Evolutionary conservation across 2,797 vertebrate species (phyloP), one percentile per base, ranked within the genome.

Genomic region (Danio jaintianensis): DNA sequence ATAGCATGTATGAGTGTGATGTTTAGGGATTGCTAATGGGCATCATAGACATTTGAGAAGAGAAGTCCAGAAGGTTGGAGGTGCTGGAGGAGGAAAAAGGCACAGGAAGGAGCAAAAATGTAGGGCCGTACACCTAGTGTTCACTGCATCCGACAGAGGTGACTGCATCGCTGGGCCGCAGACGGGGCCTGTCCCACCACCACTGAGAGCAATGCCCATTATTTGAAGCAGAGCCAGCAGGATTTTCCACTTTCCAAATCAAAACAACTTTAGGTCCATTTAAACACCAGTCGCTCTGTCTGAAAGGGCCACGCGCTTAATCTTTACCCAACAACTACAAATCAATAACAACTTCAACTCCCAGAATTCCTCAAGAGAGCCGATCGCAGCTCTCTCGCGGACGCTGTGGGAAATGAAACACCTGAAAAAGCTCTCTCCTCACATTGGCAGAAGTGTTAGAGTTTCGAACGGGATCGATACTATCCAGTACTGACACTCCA

Each of bases 211-310:
- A 74, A 85, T 85, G 85, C 82, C 86, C 82, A 86, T 87, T 90
- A 91, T 88, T 85, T 84, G 78, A 73, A 69, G 45, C 64, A 75
- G 64, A 36, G 80, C 71, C 87, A 87, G 87, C 88, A 89, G 72
- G 84, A 85, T 82, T 86, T 90, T 90, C 82, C 86, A 88, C 88
- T 90, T 89, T 77, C 88, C 66, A 68, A 71, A 76, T 40, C 45
- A 20, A 79, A 76, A 72, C 71, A 82, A 75, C 64, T 67, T 78
- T 52, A 76, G 45, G 13, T 80, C 61, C 71, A 78, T 18, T 61
- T 86, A 81, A 87, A 86, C 81, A 87, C 84, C 69, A 83, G 80
- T 83, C 75, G 62, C 66, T 75, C 56, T 13, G 53, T 85, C 85
- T 84, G 59, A 80, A 12, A 42, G 38, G 75, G 48, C 81, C 40